Evolutionary conservation across 2,113 vertebrate genomes (phyloP), one percentile per base, ranked within the genome.

Genomic region (Larimichthys polyactis): DNA sequence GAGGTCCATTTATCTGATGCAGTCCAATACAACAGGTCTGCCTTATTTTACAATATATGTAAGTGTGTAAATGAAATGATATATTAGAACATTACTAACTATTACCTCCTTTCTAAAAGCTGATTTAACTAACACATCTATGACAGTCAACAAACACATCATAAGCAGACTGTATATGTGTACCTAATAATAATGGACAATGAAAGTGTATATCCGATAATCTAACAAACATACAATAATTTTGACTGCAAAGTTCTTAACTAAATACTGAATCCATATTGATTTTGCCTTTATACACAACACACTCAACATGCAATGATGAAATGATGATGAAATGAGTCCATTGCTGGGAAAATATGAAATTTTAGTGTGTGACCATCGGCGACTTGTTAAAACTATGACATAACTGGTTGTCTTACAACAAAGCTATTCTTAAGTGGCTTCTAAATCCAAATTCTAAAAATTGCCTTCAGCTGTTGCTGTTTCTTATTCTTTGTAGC

Each of bases 391-490:
- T 40, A 54, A 29, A 59, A 75, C 44, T 52, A 29, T 55, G 27
- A 19, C 64, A 49, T 10, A 67, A 67, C 8, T 40, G 64, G 6
- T 49, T 40, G 2, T 66, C 17, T 65, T 17, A 16, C 36, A 40
- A 9, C 36, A 40, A 40, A 40, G 44, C 51, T n/a, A 15, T 75
- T 46, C 22, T 74, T 36, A 69, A 54, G 17, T 44, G 4, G 24
- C 52, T 63, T 67, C 27, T 29, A 8, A 15, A 63, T 78, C 65
- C 52, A 27, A 27, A 27, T 27, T 27, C 27, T 27, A 27, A 27
- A 27, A 59, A 71, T 52, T 19, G 27, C 62, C 29, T 11, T 17
- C 22, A 46, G 58, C 67, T 32, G 58, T 68, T 80, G 64, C 27
- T 66, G 57, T 66, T 71, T 24, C 48, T 36, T 19, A 14, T 79